A percentile compares a stretch with the other conserved stretches of the same genome.
These are phyloP conservation scores for Morone saxatilis DNA, from an alignment of 2,113 vertebrate species.

Conservation along the genomic window DNA sequence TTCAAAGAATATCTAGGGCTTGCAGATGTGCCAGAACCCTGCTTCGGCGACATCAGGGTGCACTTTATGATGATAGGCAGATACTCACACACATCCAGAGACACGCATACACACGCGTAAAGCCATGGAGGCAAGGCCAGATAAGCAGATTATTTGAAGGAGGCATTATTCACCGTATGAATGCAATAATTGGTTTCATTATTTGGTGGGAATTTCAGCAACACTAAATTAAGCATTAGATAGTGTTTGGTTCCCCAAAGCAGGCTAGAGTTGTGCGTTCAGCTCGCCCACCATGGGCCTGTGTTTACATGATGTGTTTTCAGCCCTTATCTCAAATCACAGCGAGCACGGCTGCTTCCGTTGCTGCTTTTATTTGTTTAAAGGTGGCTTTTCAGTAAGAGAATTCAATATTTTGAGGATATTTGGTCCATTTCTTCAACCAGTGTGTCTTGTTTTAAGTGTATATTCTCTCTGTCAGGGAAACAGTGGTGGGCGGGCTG, in stretches of 20 bases:
- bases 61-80: conserved; percentile 74
- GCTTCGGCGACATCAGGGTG: conserved; percentile 63
- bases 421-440: conserved; percentile 36
- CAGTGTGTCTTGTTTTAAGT: conserved; percentile 23
- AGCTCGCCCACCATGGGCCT: conserved; percentile 39
- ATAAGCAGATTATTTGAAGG: conserved; percentile 83
- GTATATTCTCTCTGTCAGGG: conserved; percentile 66
- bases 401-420: conserved; percentile 47
- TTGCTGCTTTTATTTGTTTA: conserved; percentile 54
- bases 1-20: conserved; percentile 76
- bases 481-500: conserved; percentile 79
- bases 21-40: conserved; percentile 76
- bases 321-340: conserved; percentile 69
- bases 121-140: conserved; percentile 70
- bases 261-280: conserved; percentile 43
- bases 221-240: conserved; percentile 68
- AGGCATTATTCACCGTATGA: conserved; percentile 76
- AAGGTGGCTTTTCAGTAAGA: conserved; percentile 52
- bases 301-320: conserved; percentile 57
- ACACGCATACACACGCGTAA: conserved; percentile 34
- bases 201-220: conserved; percentile 71
- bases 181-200: conserved; percentile 82
- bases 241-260: conserved; percentile 58
- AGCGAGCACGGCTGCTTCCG: conserved; percentile 41
- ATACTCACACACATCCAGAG: conserved; percentile 42